These are phyloP conservation scores for Alcedo quadribrachys DNA, from an alignment of 2,797 vertebrate genomes.

Conservation along the genomic window DNA sequence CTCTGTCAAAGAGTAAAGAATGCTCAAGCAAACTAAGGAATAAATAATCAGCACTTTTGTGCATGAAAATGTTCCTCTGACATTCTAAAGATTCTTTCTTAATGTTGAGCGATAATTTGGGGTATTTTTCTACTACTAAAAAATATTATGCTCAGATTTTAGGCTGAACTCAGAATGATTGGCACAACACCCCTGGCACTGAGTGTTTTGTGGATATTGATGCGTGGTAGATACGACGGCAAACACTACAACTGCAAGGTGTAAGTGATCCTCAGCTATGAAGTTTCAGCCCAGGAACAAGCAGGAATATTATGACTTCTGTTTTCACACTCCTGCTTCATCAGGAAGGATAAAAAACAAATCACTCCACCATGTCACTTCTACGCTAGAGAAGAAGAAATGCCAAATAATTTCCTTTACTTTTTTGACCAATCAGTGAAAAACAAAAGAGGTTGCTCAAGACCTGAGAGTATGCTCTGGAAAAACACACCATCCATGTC, in stretches of 20 bases:
- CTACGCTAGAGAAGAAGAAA: background rate
- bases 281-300: background rate
- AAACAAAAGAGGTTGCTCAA: background rate
- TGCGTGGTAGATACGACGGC: background rate
- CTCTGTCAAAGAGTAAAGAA: slow-evolving; percentile 8
- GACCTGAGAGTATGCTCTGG: background rate
- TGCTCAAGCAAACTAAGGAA: background rate
- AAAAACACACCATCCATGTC: background rate
- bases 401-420: background rate
- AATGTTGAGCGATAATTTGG: background rate
- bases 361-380: background rate
- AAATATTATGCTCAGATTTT: background rate
- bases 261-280: background rate
- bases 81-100: background rate
- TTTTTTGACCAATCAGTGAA: background rate
- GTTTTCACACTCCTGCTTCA: background rate
- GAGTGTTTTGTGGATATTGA: background rate
- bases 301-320: background rate
- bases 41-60: background rate
- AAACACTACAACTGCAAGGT: background rate
- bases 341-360: background rate
- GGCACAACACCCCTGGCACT: background rate
- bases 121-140: background rate
- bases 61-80: background rate
- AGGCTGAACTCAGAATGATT: background rate